Percentiles rank a stretch among this genome's conserved stretches.
Evolutionary conservation across 2,797 vertebrate species (phyloP).

Genomic region (Ceryle rudis): DNA sequence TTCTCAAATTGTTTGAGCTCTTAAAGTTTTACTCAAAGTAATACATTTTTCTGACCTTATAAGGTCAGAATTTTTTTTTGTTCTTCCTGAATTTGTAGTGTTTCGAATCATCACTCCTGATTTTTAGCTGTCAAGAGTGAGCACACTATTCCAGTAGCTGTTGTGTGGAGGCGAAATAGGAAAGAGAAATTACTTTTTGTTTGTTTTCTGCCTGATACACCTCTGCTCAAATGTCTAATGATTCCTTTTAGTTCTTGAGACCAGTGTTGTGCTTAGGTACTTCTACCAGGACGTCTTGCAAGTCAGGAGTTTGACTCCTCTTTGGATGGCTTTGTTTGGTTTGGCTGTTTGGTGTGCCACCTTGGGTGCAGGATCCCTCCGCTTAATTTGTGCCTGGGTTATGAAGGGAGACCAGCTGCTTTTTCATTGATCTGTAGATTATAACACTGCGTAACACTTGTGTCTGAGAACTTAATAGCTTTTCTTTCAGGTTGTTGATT

Average conservation of each 20-base stretch:
- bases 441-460: neutral
- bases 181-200: neutral
- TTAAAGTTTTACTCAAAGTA: neutral
- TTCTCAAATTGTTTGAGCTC: neutral
- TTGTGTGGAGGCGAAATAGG: neutral
- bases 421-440: neutral
- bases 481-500: neutral
- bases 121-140: neutral
- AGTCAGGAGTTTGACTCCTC: neutral
- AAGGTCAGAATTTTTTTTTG: neutral
- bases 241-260: neutral
- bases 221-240: neutral
- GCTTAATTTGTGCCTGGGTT: neutral
- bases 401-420: neutral
- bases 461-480: neutral
- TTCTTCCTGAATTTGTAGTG: neutral
- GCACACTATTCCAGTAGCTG: neutral
- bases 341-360: neutral
- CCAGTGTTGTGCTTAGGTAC: neutral
- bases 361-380: neutral
- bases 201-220: neutral
- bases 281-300: neutral
- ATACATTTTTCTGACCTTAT: neutral
- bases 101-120: neutral
- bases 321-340: neutral